These are phyloP conservation scores for Megathymus violae DNA, from an alignment of 1,140 invertebrate genomes.

Conservation along the genomic window DNA sequence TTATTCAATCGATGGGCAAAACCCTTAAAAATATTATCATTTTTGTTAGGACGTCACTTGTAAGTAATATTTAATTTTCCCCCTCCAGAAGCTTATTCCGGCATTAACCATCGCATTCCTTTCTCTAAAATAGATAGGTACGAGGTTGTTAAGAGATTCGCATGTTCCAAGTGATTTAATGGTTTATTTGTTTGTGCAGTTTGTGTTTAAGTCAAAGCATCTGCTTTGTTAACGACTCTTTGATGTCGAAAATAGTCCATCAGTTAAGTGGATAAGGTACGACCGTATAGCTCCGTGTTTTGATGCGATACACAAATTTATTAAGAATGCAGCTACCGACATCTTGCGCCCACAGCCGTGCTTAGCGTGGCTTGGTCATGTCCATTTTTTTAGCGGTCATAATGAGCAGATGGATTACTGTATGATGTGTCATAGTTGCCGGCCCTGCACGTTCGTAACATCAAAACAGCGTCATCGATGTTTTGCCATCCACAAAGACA, in stretches of 20 bases:
- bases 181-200: conserved; percentile 8
- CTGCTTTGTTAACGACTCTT: conserved; percentile 15
- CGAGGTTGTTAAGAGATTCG: conserved; percentile 16
- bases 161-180: background rate
- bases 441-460: too few species aligned
- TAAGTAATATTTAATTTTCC: background rate
- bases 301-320: conserved; percentile 1
- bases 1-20: background rate
- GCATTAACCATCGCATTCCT: conserved; percentile 7
- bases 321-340: background rate
- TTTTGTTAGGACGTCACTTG: background rate
- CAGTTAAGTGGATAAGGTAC: conserved; percentile 10
- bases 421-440: too few species aligned
- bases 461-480: too few species aligned
- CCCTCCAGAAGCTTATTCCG: background rate
- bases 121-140: background rate
- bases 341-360: too few species aligned
- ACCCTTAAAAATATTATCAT: background rate
- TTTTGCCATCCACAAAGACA: too few species aligned
- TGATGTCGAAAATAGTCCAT: conserved; percentile 13
- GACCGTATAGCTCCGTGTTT: background rate
- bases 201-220: conserved; percentile 15
- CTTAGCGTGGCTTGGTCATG: too few species aligned
- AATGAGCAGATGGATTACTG: too few species aligned
- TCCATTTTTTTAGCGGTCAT: too few species aligned